Evolutionary conservation across 1,140 invertebrate species (phyloP), one percentile per base, ranked within the genome.

Genomic region (Potamilus streckersoni): DNA sequence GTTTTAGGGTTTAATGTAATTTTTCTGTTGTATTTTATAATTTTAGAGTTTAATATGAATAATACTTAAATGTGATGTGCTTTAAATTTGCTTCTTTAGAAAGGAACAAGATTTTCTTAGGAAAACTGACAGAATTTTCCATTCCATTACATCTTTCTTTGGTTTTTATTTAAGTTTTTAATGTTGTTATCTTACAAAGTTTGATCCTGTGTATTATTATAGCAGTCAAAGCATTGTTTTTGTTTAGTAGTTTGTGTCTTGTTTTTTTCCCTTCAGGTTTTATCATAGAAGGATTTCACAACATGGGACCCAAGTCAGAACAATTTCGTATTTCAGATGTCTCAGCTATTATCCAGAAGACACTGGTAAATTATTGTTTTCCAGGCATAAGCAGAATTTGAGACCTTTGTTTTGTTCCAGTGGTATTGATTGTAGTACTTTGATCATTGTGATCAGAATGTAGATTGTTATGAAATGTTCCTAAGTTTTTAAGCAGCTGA

Each of bases 271-370:
- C 70, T 75, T 5, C 80, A 89, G 94, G 96, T 64, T 95, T 93
- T 89, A 90, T 95, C 1, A 91, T 97, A 59, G 94, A 96, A 87
- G 95, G 96, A 73, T 93, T 96, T 74, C 94, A 95, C 84, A 92
- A 91, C 71, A 93, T 94, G 89, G 92, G 94, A 57, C 84, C 92
- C 83, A 84, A 91, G 79, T 89, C 93, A 27, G 92, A 93, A 71
- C 85, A 92, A 65, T 88, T 94, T 65, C 78, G 92, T 19, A 85
- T 92, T 63, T 82, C 92, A n/a, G 91, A 92, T 66, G 87, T 95
- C 72, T 89, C 92, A 80, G 83, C 91, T 64, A 84, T 95, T 70
- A 89, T 96, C 60, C 84, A 93, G 78, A 91, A 80, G 63, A 91
- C 80, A 19, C 65, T 84, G 70, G 87, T 89, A 80, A 84, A 82